Percentiles rank a stretch among this genome's conserved stretches.
phyloP scores from a whole-genome alignment of 2,888 invertebrate species.

The Lithodes maja region DNA sequence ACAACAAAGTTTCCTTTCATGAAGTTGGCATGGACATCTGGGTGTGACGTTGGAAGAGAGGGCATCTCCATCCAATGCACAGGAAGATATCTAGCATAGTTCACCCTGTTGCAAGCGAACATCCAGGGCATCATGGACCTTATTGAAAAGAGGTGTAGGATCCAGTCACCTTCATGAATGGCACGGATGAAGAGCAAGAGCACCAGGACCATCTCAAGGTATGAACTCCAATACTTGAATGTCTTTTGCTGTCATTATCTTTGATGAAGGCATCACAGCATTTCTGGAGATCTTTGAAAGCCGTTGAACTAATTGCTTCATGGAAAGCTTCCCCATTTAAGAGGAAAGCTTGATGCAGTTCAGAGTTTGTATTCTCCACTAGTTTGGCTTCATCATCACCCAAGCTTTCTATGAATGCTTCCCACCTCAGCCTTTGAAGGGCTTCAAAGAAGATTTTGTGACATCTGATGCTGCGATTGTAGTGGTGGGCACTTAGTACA shows the following conservation, averaged over 20 bases:
- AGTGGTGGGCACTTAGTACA: background rate
- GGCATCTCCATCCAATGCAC: conserved; percentile 10
- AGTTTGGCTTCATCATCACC: conserved; percentile 9
- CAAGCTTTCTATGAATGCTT: background rate
- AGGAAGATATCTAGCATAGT: conserved; percentile 19
- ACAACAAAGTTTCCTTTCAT: background rate
- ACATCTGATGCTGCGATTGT: background rate
- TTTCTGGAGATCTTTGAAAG: conserved; percentile 8
- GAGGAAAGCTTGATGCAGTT: background rate
- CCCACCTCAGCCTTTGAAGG: conserved; percentile 3
- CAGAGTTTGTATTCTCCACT: background rate
- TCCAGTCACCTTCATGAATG: background rate
- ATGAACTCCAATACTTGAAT: conserved; percentile 2
- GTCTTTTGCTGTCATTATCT: background rate
- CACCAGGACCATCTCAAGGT: background rate
- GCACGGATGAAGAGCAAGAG: conserved; percentile 8
- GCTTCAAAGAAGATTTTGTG: conserved; percentile 26
- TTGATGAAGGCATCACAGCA: background rate
- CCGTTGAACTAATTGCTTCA: conserved; percentile 11
- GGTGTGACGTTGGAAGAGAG: conserved; percentile 11
- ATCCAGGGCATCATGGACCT: conserved; percentile 22
- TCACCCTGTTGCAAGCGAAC: conserved; percentile 18
- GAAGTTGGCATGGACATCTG: conserved; percentile 9
- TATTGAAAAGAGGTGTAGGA: conserved; percentile 6
- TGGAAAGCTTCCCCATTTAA: background rate